Evolutionary conservation across 2,888 invertebrate genomes (phyloP).

Genomic region (Caenorhabditis drosophilae): DNA sequence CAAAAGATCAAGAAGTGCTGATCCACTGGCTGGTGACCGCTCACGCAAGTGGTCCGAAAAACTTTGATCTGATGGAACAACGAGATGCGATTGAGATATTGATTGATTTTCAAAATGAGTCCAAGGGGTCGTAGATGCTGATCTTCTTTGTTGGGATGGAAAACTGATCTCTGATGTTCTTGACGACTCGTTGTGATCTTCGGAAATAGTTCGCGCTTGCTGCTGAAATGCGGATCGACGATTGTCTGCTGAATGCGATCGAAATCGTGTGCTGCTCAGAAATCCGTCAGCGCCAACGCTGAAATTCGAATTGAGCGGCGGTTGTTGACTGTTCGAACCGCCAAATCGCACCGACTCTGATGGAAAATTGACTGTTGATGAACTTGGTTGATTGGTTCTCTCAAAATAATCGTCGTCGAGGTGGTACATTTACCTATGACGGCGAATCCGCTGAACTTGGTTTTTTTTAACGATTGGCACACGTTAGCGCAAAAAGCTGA

Average conservation of each 20-base stretch:
- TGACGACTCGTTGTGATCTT: slow-evolving; percentile 18
- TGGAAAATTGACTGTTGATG: slow-evolving; percentile 39
- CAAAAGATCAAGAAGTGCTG: slow-evolving; percentile 54
- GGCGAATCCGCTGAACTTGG: neutral
- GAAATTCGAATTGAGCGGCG: neutral
- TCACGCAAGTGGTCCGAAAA: slow-evolving; percentile 52
- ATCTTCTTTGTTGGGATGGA: slow-evolving; percentile 32
- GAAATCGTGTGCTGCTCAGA: slow-evolving; percentile 21
- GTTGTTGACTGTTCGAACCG: slow-evolving; percentile 6
- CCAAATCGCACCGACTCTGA: slow-evolving; percentile 38
- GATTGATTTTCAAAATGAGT: slow-evolving; percentile 27
- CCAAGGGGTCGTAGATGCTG: slow-evolving; percentile 39
- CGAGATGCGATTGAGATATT: no score
- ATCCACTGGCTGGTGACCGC: slow-evolving; percentile 52
- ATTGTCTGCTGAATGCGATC: slow-evolving; percentile 35
- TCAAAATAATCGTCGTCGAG: slow-evolving; percentile 44
- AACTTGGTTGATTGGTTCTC: slow-evolving; percentile 41
- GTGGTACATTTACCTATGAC: slow-evolving; percentile 43
- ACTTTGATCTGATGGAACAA: slow-evolving; percentile 21
- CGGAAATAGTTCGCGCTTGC: slow-evolving; percentile 29
- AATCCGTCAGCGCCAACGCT: slow-evolving; percentile 8
- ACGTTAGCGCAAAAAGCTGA: no score
- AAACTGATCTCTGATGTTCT: slow-evolving; percentile 28
- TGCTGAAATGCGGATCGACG: slow-evolving; percentile 32
- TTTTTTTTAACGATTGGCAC: neutral